These are phyloP conservation scores for Siniperca scherzeri DNA, from an alignment of 2,797 vertebrate genomes.

Conservation along the genomic window DNA sequence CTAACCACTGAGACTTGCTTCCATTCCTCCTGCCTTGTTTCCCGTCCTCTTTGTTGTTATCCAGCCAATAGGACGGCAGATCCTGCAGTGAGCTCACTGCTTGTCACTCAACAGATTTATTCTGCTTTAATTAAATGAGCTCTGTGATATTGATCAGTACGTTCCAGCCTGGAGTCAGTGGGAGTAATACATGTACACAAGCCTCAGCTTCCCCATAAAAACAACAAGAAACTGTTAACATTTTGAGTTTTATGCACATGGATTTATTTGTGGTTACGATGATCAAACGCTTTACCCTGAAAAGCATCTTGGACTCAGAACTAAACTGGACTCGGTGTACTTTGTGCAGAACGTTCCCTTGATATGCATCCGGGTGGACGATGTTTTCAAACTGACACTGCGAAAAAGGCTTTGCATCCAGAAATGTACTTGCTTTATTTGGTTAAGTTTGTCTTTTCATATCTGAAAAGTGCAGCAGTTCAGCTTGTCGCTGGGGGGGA, in stretches of 20 bases:
- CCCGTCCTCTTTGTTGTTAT: constrained; percentile 2
- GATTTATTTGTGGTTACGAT: constrained; percentile 22
- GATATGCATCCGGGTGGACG: neutral
- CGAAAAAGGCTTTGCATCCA: constrained; percentile 7
- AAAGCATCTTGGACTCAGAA: constrained; percentile 16
- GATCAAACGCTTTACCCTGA: neutral
- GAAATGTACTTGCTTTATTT: constrained; percentile 8
- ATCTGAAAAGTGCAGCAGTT: constrained; percentile 25
- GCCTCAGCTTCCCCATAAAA: constrained; percentile 5
- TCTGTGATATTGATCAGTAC: constrained; percentile 34
- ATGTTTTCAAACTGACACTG: constrained; percentile 16
- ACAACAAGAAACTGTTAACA: neutral
- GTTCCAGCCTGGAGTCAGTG: constrained; percentile 27
- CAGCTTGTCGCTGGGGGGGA: neutral
- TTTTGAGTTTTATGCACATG: constrained; percentile 5
- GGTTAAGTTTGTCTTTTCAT: constrained; percentile 16
- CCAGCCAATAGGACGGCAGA: constrained; percentile 18
- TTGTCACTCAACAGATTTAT: constrained; percentile 12
- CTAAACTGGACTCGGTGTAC: neutral
- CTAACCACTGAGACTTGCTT: constrained; percentile 57
- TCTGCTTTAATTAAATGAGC: constrained; percentile 44
- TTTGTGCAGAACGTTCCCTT: neutral
- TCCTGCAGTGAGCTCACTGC: constrained; percentile 6
- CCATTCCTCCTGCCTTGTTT: constrained; percentile 43
- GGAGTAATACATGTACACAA: constrained; percentile 6